phyloP scores from a whole-genome alignment of 2,797 vertebrate species.

The Loriculus beryllinus region DNA sequence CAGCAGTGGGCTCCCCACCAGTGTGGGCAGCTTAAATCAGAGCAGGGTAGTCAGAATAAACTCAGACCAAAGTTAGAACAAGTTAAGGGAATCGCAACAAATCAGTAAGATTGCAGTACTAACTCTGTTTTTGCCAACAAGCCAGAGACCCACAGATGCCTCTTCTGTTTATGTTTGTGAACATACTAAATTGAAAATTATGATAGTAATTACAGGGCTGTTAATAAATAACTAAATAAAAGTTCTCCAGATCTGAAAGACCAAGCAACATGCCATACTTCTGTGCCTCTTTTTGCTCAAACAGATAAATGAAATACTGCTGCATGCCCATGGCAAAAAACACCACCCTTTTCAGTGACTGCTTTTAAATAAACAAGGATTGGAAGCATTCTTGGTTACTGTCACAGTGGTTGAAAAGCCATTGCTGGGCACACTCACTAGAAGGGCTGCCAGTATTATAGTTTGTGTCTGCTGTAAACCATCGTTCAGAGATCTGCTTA shows the following conservation, averaged over 20 bases:
- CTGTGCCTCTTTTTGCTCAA: background rate
- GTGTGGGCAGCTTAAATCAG: background rate
- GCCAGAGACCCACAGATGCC: background rate
- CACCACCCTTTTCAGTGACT: background rate
- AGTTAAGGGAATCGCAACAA: background rate
- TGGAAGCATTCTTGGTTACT: background rate
- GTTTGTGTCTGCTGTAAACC: background rate
- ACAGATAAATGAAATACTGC: background rate
- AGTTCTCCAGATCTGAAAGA: background rate
- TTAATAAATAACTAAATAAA: background rate
- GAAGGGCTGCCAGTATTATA: background rate
- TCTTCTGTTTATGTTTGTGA: background rate
- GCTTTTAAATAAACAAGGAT: background rate
- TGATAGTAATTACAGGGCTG: background rate
- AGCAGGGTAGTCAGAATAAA: background rate
- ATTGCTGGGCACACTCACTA: background rate
- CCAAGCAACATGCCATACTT: background rate
- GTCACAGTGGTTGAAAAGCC: background rate
- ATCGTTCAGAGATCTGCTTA: rapidly evolving
- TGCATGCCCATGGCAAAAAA: background rate
- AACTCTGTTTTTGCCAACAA: background rate
- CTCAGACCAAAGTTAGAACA: background rate
- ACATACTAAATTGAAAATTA: background rate
- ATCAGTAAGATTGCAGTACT: background rate
- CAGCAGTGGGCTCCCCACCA: rapidly evolving